These are phyloP conservation scores for Fistularia tabacaria DNA, from an alignment of 2,797 vertebrate species.

Conservation along the genomic window DNA sequence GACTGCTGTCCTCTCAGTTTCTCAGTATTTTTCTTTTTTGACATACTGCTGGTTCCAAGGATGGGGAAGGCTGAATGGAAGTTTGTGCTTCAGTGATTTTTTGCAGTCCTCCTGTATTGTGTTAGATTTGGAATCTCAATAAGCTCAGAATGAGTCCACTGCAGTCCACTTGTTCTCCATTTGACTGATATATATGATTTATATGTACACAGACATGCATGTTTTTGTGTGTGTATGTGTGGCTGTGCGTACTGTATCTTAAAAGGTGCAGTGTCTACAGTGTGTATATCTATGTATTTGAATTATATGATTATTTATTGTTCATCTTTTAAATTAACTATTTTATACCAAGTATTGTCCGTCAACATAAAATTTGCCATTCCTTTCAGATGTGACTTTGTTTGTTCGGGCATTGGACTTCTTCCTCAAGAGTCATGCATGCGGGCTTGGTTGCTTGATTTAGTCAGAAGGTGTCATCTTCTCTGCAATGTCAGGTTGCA, in stretches of 20 bases:
- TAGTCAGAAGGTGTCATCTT: conserved; percentile 47
- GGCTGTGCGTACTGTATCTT: too few species aligned
- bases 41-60: not conserved
- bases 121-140: conserved; percentile 2
- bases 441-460: conserved; percentile 38
- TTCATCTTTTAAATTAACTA: too few species aligned
- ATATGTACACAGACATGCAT: too few species aligned
- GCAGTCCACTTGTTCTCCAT: too few species aligned
- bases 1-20: conserved; percentile 1
- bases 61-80: not conserved
- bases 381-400: too few species aligned
- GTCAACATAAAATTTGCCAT: too few species aligned
- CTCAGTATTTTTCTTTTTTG: not conserved
- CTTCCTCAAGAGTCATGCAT: conserved; percentile 28
- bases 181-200: too few species aligned
- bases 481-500: conserved; percentile 32
- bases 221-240: too few species aligned
- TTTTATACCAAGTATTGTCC: too few species aligned
- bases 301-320: too few species aligned
- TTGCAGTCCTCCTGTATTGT: not conserved
- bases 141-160: not conserved
- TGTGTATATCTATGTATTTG: too few species aligned
- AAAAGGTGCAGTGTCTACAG: too few species aligned
- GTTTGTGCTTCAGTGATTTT: not conserved
- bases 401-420: conserved; percentile 44